Percentiles rank a stretch among this genome's conserved stretches.
Conservation (phyloP, 2,113 vertebrate species). For the Ailurus styani region DNA sequence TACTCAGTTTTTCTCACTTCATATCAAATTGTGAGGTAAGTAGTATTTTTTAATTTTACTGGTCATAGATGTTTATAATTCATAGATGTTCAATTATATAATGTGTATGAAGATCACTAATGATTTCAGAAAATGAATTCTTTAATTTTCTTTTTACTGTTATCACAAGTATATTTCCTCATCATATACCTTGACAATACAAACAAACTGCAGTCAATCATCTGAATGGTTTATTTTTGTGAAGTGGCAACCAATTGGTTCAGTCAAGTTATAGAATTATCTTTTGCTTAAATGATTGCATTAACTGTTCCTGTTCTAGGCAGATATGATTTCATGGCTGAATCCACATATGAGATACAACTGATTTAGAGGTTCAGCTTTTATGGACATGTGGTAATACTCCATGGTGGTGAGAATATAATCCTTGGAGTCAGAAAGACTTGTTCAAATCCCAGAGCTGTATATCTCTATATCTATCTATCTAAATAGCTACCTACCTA, state of each 20-base stretch:
- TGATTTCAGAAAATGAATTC: not conserved
- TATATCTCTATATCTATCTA: not conserved
- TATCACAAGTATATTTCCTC: not conserved
- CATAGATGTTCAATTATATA: not conserved
- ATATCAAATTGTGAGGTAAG: not conserved
- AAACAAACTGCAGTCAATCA: not conserved
- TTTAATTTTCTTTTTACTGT: not conserved
- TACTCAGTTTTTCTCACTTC: not conserved
- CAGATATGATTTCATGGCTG: not conserved
- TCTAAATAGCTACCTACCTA: not conserved
- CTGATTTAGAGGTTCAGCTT: not conserved
- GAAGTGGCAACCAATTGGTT: not conserved
- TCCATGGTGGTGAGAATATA: not conserved
- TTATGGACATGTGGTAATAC: not conserved
- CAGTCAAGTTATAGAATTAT: constrained; percentile 13
- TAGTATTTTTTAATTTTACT: not conserved
- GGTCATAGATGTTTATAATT: too few relatives aligned
- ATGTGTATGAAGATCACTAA: not conserved
- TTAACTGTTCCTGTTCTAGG: constrained; percentile 13
- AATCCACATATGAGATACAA: not conserved
- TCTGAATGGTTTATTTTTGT: constrained; percentile 3
- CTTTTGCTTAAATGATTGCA: constrained; percentile 8
- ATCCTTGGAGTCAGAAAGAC: not conserved
- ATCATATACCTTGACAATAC: not conserved
- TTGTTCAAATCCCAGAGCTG: not conserved